Base-by-base conservation (phyloP, 2,888 invertebrate genomes). In the Baccha elongata region DNA sequence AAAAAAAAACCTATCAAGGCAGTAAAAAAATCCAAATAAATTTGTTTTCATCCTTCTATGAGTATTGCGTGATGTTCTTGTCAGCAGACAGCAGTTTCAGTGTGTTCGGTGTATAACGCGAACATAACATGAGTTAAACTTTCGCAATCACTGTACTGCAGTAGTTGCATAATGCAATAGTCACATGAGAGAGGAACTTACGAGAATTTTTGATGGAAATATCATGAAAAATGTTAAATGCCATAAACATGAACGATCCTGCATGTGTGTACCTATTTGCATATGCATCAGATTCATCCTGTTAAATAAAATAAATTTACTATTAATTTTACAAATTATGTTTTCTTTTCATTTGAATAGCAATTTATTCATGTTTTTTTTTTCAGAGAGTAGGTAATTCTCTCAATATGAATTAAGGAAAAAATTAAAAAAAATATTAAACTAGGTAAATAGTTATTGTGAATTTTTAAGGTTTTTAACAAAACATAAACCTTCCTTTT, bases 121-220 rank as follows among this genome's bases (percentile, higher is more conserved):
- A n/a, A n/a, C n/a, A 13, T 13, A 46, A 74, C 40, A 58, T 67
- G 53, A 44, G 53, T 58, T 65, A 78, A 72, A 78, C 72, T 78
- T 78, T 78, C 19, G 72, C 78, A 72, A 72, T 78, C 78, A 78
- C 71, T 65, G 65, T n/a, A 67, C 35, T 35, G 53, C 53, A 35
- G 53, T 21, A 53, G 72, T 72, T 78, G 78, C 78, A 78, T 78
- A 72, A 78, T 78, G 78, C 72, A 78, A 78, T 58, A 60, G 72
- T 60, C 78, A 60, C 65, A 78, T 60, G 78, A 21, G 78, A 52
- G 48, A 60, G 52, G 53, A n/a, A n/a, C n/a, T n/a, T 35, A 53
- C 13, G 53, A 21, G 21, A 21, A 37, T 35, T 53, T 53, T 53
- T 53, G 35, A 53, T 53, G 35, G 13, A 35, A 35, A 4, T 53